Evolutionary conservation across 2,113 vertebrate genomes (phyloP), one percentile per base, ranked within the genome.

Genomic region (Crotalus helleri): DNA sequence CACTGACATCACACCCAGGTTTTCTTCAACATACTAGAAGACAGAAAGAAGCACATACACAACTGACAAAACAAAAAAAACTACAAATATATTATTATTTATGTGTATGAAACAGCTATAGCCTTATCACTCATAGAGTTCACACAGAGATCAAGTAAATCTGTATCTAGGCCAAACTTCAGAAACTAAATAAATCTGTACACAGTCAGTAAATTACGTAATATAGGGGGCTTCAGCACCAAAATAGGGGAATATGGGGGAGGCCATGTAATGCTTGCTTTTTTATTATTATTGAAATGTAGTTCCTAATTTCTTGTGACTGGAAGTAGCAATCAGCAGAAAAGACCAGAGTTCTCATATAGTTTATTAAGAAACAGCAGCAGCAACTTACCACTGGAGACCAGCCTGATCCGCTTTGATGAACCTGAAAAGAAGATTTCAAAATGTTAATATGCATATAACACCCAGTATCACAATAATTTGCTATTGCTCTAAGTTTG

Each of bases 361-460:
- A 26, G 2, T 13, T 46, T 5, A 33, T 44, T 19, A 21, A 53
- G 1, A 26, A 33, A 64, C 7, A 49, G 7, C 21, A 44, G 13
- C 7, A 54, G 23, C 49, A 51, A 97, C 99, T 99, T 95, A 99
- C 99, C 98, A 99, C 99, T n/a, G 99, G 99, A 93, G 99, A 99
- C 99, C 99, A 99, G 57, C 99, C 99, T 0, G 99, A 99, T 2
- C 99, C 99, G 55, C 99, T 99, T 97, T 99, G 99, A 95, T 99
- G 99, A 95, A 99, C 99, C 99, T 99, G 96, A 0, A 85, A 94
- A 94, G 89, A 57, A 51, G 0, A 12, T 9, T 23, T 0, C 39
- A 7, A 0, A 53, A 93, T 1, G 13, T 74, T n/a, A 7, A 39
- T 53, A 9, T 15, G 1, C 3, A 0, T 44, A 12, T 85, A 93